These are phyloP conservation scores for Habroteleia sp. DNA, from an alignment of 2,888 invertebrate genomes.

Conservation along the genomic window DNA sequence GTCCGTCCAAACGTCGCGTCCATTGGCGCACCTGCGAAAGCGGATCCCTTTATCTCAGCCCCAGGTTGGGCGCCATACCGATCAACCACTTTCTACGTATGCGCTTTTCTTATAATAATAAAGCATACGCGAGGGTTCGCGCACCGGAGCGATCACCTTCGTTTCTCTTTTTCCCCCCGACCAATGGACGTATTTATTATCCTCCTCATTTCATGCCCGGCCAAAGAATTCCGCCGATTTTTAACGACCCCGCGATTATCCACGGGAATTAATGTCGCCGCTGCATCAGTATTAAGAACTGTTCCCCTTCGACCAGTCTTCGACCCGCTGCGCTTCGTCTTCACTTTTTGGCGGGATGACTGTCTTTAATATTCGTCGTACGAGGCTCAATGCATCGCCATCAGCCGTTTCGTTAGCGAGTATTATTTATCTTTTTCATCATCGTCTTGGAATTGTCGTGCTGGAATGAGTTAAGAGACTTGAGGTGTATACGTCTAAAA, in stretches of 20 bases:
- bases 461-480: no score
- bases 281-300: constrained; percentile 32
- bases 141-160: constrained; percentile 17
- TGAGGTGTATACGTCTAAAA: no score
- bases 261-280: constrained; percentile 44
- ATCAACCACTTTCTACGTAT: constrained; percentile 41
- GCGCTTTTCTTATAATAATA: constrained; percentile 23
- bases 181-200: constrained; percentile 47
- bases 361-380: no score
- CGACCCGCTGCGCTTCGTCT: no score
- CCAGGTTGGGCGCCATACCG: constrained; percentile 60
- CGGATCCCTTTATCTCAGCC: constrained; percentile 54
- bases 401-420: no score
- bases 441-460: no score
- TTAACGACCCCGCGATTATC: constrained; percentile 44
- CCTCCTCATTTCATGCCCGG: constrained; percentile 34
- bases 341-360: no score
- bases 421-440: no score
- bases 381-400: no score
- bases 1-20: constrained; percentile 72
- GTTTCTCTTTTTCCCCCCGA: constrained; percentile 23
- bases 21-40: constrained; percentile 69
- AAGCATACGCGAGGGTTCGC: constrained; percentile 29
- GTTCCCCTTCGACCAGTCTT: not conserved
- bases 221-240: constrained; percentile 53